Base-by-base conservation (phyloP, 2,797 vertebrate species). In the Acanthurus tractus region DNA sequence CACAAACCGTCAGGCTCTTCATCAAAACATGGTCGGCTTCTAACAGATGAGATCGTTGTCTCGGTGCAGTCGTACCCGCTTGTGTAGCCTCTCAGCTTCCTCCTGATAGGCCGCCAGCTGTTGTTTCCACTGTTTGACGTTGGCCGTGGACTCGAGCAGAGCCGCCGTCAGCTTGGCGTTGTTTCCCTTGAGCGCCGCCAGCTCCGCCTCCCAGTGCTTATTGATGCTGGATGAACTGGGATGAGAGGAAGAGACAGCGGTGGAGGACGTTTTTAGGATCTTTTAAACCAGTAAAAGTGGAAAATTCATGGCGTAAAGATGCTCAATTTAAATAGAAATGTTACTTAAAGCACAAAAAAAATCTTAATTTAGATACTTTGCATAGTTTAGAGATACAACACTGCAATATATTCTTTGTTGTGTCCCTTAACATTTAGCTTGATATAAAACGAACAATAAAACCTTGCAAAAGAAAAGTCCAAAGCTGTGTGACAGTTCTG, bases 51-150 rank as follows among this genome's bases (percentile, higher is more conserved):
- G 36, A 40, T 8, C 10, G 0, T 40, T 40, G 25, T 40, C 10
- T 40, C 0, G 1, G 0, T 6, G 15, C 12, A 1, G 42, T 2
- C 88, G 75, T 81, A 99, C 98, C 93, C 98, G 93, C 89, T 96
- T 99, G 92, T 99, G 98, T 25, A 99, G 96, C 86, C 98, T 93
- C 85, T 99, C 98, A 0, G 98, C 98, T 87, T 99, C 98, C 78
- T 99, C 98, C 90, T 99, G 98, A 92, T 99, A 99, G 0, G 97
- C 98, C 10, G 94, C 96, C 80, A 99, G 96, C 82, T 99, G 98
- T 67, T 98, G 98, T 63, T 99, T 99, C 98, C 98, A 99, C 95
- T 99, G 98, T 80, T 99, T 99, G 66, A 99, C 98, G 0, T 99
- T 99, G 94, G 97, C 98, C 56, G 98, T 99, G 88, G 98, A 99